phyloP scores from a whole-genome alignment of 2,797 vertebrate genomes.

The Apogon talboti region DNA sequence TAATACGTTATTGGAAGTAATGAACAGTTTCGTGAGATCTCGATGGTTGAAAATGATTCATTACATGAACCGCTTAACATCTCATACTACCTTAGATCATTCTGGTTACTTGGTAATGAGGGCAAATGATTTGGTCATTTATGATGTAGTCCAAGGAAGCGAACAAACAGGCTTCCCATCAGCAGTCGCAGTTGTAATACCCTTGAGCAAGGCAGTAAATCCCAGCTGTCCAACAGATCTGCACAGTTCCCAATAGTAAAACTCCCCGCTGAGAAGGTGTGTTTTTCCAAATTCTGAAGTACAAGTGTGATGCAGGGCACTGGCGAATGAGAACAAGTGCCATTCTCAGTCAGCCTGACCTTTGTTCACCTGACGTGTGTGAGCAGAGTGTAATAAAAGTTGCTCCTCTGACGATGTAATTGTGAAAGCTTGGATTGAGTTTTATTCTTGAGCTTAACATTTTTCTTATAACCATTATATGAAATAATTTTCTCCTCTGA shows the following conservation, averaged over 20 bases:
- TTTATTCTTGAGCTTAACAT: slow-evolving; percentile 61
- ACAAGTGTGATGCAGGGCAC: slow-evolving; percentile 29
- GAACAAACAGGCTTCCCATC: slow-evolving; percentile 60
- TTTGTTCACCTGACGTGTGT: slow-evolving; percentile 47
- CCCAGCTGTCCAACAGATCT: slow-evolving; percentile 75
- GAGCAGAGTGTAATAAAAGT: slow-evolving; percentile 43
- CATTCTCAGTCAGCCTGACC: slow-evolving; percentile 28
- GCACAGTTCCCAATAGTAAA: slow-evolving; percentile 73
- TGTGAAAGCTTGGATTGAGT: slow-evolving; percentile 44
- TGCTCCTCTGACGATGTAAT: slow-evolving; percentile 34
- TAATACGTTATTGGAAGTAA: slow-evolving; percentile 2
- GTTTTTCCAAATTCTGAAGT: slow-evolving; percentile 28
- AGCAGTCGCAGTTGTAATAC: slow-evolving; percentile 63
- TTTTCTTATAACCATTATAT: slow-evolving; percentile 78
- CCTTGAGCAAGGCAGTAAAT: slow-evolving; percentile 81
- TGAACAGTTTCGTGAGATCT: slow-evolving; percentile 6
- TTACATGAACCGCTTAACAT: slow-evolving; percentile 44
- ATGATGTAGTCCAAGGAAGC: slow-evolving; percentile 57
- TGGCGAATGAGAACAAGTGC: slow-evolving; percentile 46
- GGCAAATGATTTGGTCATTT: slow-evolving; percentile 67
- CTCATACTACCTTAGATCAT: slow-evolving; percentile 44
- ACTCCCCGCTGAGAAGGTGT: slow-evolving; percentile 48
- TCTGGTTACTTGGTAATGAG: slow-evolving; percentile 56
- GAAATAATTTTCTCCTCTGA: slow-evolving; percentile 81
- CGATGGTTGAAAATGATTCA: slow-evolving; percentile 23